These are phyloP conservation scores for Recurvirostra avosetta DNA, from an alignment of 2,113 vertebrate species.

Conservation along the genomic window DNA sequence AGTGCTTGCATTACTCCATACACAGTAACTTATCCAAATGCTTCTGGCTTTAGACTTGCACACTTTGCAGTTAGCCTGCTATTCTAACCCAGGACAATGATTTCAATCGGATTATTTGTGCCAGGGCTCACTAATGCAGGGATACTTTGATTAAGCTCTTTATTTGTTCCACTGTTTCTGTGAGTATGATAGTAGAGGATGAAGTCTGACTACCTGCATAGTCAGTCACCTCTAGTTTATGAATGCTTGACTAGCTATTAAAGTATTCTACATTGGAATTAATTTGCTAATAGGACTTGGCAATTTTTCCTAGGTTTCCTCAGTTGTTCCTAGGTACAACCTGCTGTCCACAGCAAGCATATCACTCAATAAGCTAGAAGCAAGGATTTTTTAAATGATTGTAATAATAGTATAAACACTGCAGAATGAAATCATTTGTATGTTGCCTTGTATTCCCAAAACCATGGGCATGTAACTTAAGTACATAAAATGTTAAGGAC, in stretches of 20 bases:
- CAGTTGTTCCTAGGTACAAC: background rate
- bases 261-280: background rate
- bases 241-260: background rate
- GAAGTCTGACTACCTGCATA: background rate
- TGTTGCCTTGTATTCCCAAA: background rate
- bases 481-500: background rate
- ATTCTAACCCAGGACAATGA: background rate
- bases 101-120: constrained; percentile 9
- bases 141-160: background rate
- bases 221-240: background rate
- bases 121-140: background rate
- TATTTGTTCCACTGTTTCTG: background rate
- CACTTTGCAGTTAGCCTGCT: background rate
- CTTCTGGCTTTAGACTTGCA: background rate
- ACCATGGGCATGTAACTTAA: background rate
- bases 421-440: background rate
- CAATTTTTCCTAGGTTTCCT: background rate
- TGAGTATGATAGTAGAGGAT: background rate
- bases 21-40: background rate
- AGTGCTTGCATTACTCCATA: background rate
- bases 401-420: background rate
- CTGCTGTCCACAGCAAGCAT: background rate
- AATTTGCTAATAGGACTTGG: background rate
- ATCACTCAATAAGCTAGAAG: background rate
- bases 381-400: background rate